Base-by-base conservation (phyloP, 1,140 invertebrate species). In the Diabrotica undecimpunctata region DNA sequence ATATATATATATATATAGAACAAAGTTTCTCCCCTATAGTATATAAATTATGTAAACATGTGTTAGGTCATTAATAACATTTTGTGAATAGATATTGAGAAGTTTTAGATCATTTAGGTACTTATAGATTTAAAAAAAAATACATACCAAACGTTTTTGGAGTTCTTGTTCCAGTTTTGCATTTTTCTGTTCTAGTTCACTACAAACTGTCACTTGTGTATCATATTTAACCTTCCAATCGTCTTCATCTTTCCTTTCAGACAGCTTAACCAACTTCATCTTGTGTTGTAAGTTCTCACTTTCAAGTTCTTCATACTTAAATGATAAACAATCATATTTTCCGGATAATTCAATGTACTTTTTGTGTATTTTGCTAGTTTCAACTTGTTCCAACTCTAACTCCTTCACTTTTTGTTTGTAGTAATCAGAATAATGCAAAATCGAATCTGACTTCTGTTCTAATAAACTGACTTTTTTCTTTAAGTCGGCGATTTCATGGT, bases 271-370 rank as follows among this genome's bases (percentile, higher is more conserved):
- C 37, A 52, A 67, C 11, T 46, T 65, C 50, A 36, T 13, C 38
- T 62, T 54, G 11, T 66, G 9, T 11, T 59, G 41, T 12, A 9
- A 12, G 57, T 69, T 69, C 54, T 67, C 61, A 39, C 55, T 37
- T 56, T 69, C 64, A 35, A 72, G 14, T 14, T 35, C 38, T 53
- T 77, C 71, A 60, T 66, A 74, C 46, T 76, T 69, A 54, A 72
- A 70, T n/a, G 70, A 66, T 39, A 78, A 62, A 9, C 70, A 57
- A 66, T 77, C 75, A 61, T 75, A 77, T 61, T 76, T 77, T 7
- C 72, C 71, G 64, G 72, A 76, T 13, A 75, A 70, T 13, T 77
- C 75, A 36, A 77, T 77, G 54, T 77, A 78, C 58, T 75, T 77
- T 61, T 72, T 75, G 46, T 71, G 65, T 25, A 76, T 72, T 37